Conservation (phyloP, 1,140 invertebrate genomes). For the Nasonia vitripennis region DNA sequence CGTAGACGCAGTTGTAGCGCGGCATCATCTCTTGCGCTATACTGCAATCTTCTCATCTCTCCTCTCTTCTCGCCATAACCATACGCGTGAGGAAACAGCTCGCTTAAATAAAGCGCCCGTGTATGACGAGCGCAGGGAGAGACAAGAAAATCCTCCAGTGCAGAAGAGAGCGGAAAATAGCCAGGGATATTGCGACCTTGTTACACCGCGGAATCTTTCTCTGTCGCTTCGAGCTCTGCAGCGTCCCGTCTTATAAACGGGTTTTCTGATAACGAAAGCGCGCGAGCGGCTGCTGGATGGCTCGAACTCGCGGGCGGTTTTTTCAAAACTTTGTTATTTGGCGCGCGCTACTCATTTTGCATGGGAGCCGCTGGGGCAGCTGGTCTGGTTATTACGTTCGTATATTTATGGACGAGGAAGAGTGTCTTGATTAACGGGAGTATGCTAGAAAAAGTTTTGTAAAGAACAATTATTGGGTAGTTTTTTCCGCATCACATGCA, state of each 20-base stretch:
- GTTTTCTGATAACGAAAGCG: neutral
- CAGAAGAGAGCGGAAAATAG: neutral
- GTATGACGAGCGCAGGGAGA: neutral
- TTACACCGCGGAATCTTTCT: neutral
- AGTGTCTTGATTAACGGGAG: too few relatives aligned
- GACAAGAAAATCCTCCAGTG: neutral
- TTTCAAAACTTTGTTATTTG: too few relatives aligned
- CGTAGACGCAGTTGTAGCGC: neutral
- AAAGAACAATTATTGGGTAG: too few relatives aligned
- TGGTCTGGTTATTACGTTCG: too few relatives aligned
- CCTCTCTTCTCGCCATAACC: neutral
- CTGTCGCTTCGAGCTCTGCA: neutral
- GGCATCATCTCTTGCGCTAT: neutral
- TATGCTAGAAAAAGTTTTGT: too few relatives aligned
- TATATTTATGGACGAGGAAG: too few relatives aligned
- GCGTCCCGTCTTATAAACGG: neutral
- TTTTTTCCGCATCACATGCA: too few relatives aligned
- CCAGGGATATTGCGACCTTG: neutral
- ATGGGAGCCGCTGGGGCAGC: too few relatives aligned
- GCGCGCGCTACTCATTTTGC: too few relatives aligned
- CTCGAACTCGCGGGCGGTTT: too few relatives aligned
- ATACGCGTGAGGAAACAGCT: neutral
- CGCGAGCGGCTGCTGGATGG: too few relatives aligned
- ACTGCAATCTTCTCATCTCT: slow-evolving; percentile 3
- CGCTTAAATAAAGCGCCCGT: neutral